Evolutionary conservation across 2,888 invertebrate genomes (phyloP), one percentile per base, ranked within the genome.

Genomic region (Pheosia gnoma): DNA sequence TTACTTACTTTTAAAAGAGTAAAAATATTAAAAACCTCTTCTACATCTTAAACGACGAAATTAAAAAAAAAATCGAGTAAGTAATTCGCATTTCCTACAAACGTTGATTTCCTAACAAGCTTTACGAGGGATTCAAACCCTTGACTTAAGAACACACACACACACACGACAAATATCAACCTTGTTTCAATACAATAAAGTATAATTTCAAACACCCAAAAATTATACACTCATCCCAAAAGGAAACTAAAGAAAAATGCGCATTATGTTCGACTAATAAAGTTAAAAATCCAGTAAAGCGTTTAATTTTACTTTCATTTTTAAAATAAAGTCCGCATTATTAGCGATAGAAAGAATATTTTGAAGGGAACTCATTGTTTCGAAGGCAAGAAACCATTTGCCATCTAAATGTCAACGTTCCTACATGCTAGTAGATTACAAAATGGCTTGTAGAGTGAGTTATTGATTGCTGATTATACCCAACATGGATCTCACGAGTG

Each of bases 91-190:
- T 75, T 75, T 60, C 65, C 60, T 66, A 75, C 78, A 75, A 75
- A 77, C 59, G 75, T 62, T 68, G 59, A 72, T 77, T 75, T 75
- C 75, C 25, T 77, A 75, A 75, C 75, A 75, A 75, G 73, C 70
- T 72, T 77, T 70, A 56, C 56, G 59, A 60, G 64, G 65, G 68
- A 68, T 66, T 64, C 67, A 63, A 70, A 63, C 66, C 59, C 75
- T 75, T 70, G 68, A 75, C 78, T 58, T 70, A 65, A 72, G 70
- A 63, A 51, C 25, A 25, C 25, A 51, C 25, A 52, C 25, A 52
- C 9, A 11, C 10, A 36, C 4, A 37, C 37, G n/a, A 11, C 37
- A 11, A 52, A 37, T 4, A 36, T 37, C 4, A 37, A 53, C 53
- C 53, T 37, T 53, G 9, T 25, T 25, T 4, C 25, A 37, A 9